Conservation (phyloP, 2,888 invertebrate species). For the Nemotelus pantherinus region DNA sequence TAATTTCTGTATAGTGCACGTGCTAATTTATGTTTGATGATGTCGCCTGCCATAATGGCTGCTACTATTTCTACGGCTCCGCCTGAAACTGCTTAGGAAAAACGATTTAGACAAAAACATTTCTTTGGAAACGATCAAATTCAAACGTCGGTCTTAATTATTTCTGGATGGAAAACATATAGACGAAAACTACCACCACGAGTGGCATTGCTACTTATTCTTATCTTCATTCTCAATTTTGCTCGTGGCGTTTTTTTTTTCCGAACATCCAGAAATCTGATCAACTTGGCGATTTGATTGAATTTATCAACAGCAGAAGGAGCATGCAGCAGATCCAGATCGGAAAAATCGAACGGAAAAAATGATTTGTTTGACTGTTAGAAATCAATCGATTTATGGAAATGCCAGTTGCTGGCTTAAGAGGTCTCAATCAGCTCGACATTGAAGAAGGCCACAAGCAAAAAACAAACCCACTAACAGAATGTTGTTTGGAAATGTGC, state of each 20-base stretch:
- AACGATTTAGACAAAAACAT: too few relatives aligned
- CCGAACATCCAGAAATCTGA: not conserved
- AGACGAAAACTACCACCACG: not conserved
- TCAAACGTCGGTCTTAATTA: not conserved
- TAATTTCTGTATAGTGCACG: slow-evolving; percentile 20
- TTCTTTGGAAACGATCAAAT: not conserved
- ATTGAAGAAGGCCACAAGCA: not conserved
- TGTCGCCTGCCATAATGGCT: not conserved
- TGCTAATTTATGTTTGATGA: slow-evolving; percentile 31
- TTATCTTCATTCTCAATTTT: not conserved
- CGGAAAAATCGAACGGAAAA: slow-evolving; percentile 23
- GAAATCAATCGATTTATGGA: slow-evolving; percentile 29
- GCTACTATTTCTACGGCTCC: too few relatives aligned
- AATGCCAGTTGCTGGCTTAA: slow-evolving; percentile 12
- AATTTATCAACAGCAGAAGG: slow-evolving; percentile 22
- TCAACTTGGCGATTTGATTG: slow-evolving; percentile 31
- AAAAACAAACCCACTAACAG: too few relatives aligned
- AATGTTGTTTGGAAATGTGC: too few relatives aligned
- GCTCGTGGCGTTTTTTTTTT: not conserved
- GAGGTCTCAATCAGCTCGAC: slow-evolving; percentile 1
- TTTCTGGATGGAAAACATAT: not conserved
- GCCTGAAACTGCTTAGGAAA: too few relatives aligned
- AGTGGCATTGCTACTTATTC: not conserved
- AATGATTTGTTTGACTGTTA: slow-evolving; percentile 34
- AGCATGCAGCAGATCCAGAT: too few relatives aligned